A percentile compares a stretch with the other conserved stretches of the same genome.
Conservation (phyloP, 2,888 invertebrate genomes). For the Melanostoma mellinum region DNA sequence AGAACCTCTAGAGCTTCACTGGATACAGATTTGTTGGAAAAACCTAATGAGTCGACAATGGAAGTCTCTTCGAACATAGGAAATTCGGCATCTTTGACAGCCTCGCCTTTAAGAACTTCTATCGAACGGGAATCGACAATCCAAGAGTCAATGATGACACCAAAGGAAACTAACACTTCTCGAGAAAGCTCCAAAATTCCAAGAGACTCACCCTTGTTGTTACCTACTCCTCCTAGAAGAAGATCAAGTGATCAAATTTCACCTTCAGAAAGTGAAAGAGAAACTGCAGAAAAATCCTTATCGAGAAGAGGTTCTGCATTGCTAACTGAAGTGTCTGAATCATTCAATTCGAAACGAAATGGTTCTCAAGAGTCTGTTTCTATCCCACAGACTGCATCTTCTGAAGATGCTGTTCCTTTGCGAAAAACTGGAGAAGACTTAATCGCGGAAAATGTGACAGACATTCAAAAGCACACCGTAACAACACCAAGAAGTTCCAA, state of each 20-base stretch:
- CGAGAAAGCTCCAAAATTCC: neutral
- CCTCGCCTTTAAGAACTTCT: neutral
- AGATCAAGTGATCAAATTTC: neutral
- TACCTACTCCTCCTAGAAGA: neutral
- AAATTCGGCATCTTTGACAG: neutral
- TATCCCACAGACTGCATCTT: too few relatives aligned
- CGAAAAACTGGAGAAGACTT: too few relatives aligned
- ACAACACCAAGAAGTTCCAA: too few relatives aligned
- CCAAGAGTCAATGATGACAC: neutral
- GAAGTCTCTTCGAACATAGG: neutral
- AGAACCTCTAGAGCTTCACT: conserved; percentile 18
- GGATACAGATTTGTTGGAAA: neutral
- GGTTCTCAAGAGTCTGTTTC: neutral
- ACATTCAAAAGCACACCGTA: too few relatives aligned
- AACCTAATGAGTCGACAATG: neutral
- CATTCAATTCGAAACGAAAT: neutral
- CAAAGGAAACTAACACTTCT: neutral
- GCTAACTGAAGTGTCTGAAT: neutral
- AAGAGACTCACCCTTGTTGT: neutral
- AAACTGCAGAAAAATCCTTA: neutral
- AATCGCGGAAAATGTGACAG: too few relatives aligned
- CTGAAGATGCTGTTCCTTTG: too few relatives aligned
- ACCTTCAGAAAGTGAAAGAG: neutral
- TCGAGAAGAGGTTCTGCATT: neutral
- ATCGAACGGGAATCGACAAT: too few relatives aligned